Percentiles rank a stretch among this genome's conserved stretches.
These are phyloP conservation scores for Psilopsiagon aurifrons DNA, from an alignment of 2,113 vertebrate genomes.

Conservation along the genomic window DNA sequence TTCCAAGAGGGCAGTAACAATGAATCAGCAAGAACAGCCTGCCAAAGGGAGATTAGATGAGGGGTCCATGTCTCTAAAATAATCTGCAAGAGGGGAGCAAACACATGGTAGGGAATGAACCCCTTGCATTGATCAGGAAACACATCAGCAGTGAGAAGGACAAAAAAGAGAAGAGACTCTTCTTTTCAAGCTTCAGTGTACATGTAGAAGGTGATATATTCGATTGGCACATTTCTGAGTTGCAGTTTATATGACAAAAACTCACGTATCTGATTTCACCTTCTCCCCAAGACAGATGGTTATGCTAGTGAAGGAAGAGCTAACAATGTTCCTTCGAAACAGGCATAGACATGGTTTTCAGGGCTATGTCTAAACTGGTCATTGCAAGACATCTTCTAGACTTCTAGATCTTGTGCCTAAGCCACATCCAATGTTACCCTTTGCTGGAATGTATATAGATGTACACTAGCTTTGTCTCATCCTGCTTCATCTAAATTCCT, in stretches of 20 bases:
- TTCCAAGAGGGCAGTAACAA: not conserved
- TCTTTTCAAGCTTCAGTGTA: not conserved
- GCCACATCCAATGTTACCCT: not conserved
- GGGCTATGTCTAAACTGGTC: not conserved
- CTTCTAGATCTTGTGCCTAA: fast-evolving
- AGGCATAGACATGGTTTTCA: not conserved
- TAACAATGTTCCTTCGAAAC: not conserved
- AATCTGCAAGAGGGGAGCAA: not conserved
- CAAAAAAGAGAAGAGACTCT: fast-evolving
- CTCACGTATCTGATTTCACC: not conserved
- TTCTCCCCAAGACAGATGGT: not conserved
- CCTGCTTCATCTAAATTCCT: not conserved
- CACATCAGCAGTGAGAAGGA: not conserved
- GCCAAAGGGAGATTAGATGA: not conserved
- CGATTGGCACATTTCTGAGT: not conserved
- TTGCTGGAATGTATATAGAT: not conserved
- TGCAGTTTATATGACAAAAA: not conserved
- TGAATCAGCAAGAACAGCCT: not conserved
- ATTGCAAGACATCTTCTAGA: not conserved
- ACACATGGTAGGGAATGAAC: not conserved
- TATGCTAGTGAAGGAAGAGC: not conserved
- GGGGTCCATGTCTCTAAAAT: not conserved
- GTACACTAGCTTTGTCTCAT: not conserved
- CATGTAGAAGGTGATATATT: not conserved
- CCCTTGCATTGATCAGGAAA: not conserved